Conservation (phyloP, 2,113 vertebrate species). For the Scomber scombrus region DNA sequence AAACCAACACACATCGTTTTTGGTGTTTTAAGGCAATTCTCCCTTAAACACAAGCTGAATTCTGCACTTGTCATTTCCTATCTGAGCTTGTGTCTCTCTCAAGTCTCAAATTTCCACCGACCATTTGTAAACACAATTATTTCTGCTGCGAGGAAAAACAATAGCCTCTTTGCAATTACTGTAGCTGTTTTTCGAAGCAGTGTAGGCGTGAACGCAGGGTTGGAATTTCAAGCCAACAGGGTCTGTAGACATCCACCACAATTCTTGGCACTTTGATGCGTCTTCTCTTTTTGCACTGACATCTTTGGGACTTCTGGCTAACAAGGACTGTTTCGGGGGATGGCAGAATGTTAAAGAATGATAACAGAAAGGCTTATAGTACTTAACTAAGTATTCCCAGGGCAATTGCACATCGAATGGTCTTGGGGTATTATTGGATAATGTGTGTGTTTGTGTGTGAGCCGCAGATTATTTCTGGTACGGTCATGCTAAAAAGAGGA, state of each 20-base stretch:
- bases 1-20: neutral
- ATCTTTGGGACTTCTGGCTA: slow-evolving; percentile 53
- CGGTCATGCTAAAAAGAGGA: slow-evolving; percentile 23
- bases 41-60: slow-evolving; percentile 16
- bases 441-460: slow-evolving; percentile 30
- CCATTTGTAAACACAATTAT: slow-evolving; percentile 68
- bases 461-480: slow-evolving; percentile 18
- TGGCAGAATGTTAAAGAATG: slow-evolving; percentile 53
- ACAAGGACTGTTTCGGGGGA: slow-evolving; percentile 37
- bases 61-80: slow-evolving; percentile 26
- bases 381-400: slow-evolving; percentile 58
- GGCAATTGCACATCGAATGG: slow-evolving; percentile 49
- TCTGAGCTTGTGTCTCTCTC: slow-evolving; percentile 8
- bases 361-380: slow-evolving; percentile 61
- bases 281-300: slow-evolving; percentile 45
- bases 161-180: slow-evolving; percentile 57
- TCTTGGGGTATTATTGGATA: slow-evolving; percentile 42
- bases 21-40: neutral
- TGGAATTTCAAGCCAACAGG: slow-evolving; percentile 47
- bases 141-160: slow-evolving; percentile 56
- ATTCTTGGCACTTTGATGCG: slow-evolving; percentile 59
- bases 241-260: slow-evolving; percentile 48
- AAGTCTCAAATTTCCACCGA: slow-evolving; percentile 42
- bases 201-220: slow-evolving; percentile 40
- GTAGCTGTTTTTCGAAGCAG: slow-evolving; percentile 34